A percentile compares a stretch with the other conserved stretches of the same genome.
phyloP scores from a whole-genome alignment of 2,888 invertebrate species.

The Physocephala rufipes region DNA sequence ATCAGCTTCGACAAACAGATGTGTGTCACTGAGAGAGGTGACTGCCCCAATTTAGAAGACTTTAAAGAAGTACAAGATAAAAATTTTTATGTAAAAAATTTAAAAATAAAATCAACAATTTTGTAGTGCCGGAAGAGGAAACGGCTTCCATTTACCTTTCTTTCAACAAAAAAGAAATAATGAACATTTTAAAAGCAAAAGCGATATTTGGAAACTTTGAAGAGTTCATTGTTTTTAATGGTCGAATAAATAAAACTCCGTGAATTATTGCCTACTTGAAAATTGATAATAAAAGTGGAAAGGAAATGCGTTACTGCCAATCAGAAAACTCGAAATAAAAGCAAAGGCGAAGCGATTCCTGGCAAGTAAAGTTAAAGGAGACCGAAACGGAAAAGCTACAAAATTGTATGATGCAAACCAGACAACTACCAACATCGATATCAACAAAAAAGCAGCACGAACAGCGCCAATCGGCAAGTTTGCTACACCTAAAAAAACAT shows the following conservation, averaged over 20 bases:
- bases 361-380: too few relatives aligned
- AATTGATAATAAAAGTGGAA: background rate
- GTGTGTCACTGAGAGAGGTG: too few relatives aligned
- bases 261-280: conserved; percentile 25
- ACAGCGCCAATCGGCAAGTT: background rate
- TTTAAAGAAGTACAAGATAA: too few relatives aligned
- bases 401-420: background rate
- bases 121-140: background rate
- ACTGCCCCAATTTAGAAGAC: too few relatives aligned
- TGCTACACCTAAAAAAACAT: background rate
- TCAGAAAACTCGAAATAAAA: background rate
- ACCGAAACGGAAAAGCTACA: background rate
- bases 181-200: background rate
- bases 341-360: conserved; percentile 1
- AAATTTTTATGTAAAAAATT: too few relatives aligned
- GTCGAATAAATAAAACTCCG: background rate
- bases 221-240: conserved; percentile 27
- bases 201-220: conserved; percentile 8
- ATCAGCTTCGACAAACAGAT: too few relatives aligned
- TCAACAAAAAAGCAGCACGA: conserved; percentile 1
- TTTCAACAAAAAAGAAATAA: background rate
- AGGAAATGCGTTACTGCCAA: background rate
- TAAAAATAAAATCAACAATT: background rate
- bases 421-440: background rate
- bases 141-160: background rate